These are phyloP conservation scores for Capitella teleta DNA, from an alignment of 1,140 invertebrate genomes.

Conservation along the genomic window DNA sequence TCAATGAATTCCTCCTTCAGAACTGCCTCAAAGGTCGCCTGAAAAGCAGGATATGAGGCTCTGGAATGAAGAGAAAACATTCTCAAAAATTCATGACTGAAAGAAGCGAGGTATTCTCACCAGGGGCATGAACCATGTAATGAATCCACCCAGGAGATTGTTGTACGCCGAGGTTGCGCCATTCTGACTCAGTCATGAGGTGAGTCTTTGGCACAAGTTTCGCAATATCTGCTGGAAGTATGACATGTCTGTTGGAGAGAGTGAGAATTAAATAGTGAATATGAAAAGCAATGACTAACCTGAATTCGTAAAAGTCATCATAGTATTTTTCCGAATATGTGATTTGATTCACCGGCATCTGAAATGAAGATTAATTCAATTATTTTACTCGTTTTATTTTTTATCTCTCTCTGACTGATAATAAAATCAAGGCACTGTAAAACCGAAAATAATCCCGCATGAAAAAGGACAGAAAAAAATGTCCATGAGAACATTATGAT, in stretches of 20 bases:
- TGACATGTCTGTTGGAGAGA: conserved; percentile 63
- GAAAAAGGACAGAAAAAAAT: too few species aligned
- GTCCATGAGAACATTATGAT: too few species aligned
- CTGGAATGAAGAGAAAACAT: conserved; percentile 19
- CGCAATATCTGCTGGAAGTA: conserved; percentile 74
- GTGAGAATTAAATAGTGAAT: neutral
- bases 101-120: conserved; percentile 39
- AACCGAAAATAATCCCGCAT: too few species aligned
- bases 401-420: too few species aligned
- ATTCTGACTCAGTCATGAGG: conserved; percentile 89
- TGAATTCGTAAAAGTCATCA: conserved; percentile 8
- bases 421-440: too few species aligned
- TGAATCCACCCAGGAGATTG: conserved; percentile 91
- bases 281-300: neutral
- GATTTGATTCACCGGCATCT: conserved; percentile 4
- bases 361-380: neutral
- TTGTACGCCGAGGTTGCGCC: conserved; percentile 89
- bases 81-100: conserved; percentile 14
- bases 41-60: conserved; percentile 18
- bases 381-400: too few species aligned
- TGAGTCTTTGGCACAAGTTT: conserved; percentile 77
- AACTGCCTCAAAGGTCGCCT: too few species aligned
- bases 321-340: conserved; percentile 6
- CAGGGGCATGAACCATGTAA: conserved; percentile 89
- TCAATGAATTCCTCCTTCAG: too few species aligned